phyloP scores from a whole-genome alignment of 2,113 vertebrate species.

The Ictalurus furcatus region DNA sequence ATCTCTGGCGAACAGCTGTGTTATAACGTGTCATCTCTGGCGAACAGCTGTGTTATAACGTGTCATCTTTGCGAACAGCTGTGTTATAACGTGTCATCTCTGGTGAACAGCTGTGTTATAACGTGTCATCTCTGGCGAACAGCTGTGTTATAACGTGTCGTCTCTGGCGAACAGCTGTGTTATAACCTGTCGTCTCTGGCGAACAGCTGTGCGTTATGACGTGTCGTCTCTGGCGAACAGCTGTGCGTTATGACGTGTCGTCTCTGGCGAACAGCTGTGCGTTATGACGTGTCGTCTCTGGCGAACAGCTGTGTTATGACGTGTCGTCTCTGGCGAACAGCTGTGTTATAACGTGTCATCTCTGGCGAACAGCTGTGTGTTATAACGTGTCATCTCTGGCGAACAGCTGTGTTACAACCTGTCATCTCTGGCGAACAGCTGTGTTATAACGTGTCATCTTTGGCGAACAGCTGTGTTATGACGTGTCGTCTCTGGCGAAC shows the following conservation, averaged over 20 bases:
- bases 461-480: not conserved
- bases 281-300: not conserved
- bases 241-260: no score
- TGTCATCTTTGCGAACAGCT: no score
- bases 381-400: not conserved
- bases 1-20: no score
- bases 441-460: not conserved
- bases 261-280: not conserved
- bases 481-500: not conserved
- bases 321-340: not conserved
- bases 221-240: not conserved
- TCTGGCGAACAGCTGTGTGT: not conserved
- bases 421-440: not conserved
- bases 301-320: not conserved
- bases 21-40: no score
- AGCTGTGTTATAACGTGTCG: not conserved
- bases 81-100: no score
- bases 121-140: not conserved
- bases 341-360: not conserved
- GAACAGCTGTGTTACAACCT: not conserved
- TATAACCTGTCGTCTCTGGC: no score
- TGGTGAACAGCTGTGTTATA: not conserved
- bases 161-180: no score
- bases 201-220: not conserved
- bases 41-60: no score